Evolutionary conservation across 2,797 vertebrate species (phyloP).

Genomic region (Pachyuromys duprasi): DNA sequence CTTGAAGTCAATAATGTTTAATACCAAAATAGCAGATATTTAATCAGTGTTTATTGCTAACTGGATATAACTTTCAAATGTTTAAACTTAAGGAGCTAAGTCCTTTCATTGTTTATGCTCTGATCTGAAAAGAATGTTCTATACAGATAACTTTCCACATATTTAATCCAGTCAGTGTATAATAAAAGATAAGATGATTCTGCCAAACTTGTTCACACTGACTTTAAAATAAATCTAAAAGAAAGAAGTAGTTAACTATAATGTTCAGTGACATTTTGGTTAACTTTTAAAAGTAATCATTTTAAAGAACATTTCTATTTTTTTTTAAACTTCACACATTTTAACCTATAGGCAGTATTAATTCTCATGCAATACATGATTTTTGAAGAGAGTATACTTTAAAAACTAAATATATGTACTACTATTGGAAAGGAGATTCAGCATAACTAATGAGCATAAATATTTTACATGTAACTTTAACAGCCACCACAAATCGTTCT

Average conservation of each 20-base stretch:
- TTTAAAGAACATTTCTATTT: constrained; percentile 3
- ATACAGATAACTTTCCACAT: not conserved
- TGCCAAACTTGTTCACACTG: constrained; percentile 38
- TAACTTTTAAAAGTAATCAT: constrained; percentile 28
- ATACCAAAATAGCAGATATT: constrained; percentile 46
- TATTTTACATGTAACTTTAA: not conserved
- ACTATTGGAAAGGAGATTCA: constrained; percentile 20
- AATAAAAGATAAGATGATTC: constrained; percentile 50
- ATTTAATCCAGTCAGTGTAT: constrained; percentile 45
- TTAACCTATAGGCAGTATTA: not conserved
- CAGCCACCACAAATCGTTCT: constrained; percentile 18
- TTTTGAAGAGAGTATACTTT: constrained; percentile 32
- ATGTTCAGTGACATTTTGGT: not conserved
- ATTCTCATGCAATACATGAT: not conserved
- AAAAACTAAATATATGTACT: not conserved
- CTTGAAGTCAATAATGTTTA: not conserved
- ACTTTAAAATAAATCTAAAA: constrained; percentile 32
- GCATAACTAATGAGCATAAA: constrained; percentile 3
- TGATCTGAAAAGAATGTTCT: constrained; percentile 8
- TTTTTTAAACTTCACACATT: not conserved
- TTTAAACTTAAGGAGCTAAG: not conserved
- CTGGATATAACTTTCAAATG: not conserved
- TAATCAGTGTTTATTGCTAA: not conserved
- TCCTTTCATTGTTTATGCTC: constrained; percentile 39
- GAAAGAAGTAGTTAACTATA: not conserved